Evolutionary conservation across 2,797 vertebrate species (phyloP), one percentile per base, ranked within the genome.

Genomic region (Liparis tanakae): DNA sequence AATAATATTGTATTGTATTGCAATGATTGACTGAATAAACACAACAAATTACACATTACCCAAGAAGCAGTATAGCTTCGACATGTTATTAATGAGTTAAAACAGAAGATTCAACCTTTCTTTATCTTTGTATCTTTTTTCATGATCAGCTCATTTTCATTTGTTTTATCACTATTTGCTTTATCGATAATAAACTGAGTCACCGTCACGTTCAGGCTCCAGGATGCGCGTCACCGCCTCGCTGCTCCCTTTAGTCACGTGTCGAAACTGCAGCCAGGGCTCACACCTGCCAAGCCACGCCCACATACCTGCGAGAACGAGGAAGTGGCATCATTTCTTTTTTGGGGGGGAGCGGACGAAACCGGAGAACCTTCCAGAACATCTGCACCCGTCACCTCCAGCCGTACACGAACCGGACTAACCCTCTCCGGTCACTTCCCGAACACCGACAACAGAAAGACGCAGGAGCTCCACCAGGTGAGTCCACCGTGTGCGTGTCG

Each of bases 241-340:
- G 51, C 66, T 34, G 10, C 34, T 30, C 25, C 25, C 59, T 39
- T n/a, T 76, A 33, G 14, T 58, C 55, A 39, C 48, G 5, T 20
- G 13, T 7, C 44, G 71, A 71, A 78, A 76, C 80, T 53, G 6
- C 55, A 43, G 43, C 7, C 1, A 18, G 1, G 41, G 10, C 25
- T 6, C 73, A 58, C 93, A 94, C 93, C 93, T 94, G 93, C 84
- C 67, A 57, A 2, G 36, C 70, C 88, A 84, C 94, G 90, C 93
- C 94, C 91, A 89, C 86, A 87, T 92, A 95, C 94, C 94, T 94
- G 93, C 53, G 20, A 85, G 63, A 91, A 92, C 81, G 90, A 90
- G 94, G 94, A 95, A 95, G 78, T 84, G 22, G 36, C 74, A 7
- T 17, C 54, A 10, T n/a, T 8, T 33, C 1, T 59, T 64, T 15